Conservation (phyloP, 2,797 vertebrate species). For the Tinamus major region DNA sequence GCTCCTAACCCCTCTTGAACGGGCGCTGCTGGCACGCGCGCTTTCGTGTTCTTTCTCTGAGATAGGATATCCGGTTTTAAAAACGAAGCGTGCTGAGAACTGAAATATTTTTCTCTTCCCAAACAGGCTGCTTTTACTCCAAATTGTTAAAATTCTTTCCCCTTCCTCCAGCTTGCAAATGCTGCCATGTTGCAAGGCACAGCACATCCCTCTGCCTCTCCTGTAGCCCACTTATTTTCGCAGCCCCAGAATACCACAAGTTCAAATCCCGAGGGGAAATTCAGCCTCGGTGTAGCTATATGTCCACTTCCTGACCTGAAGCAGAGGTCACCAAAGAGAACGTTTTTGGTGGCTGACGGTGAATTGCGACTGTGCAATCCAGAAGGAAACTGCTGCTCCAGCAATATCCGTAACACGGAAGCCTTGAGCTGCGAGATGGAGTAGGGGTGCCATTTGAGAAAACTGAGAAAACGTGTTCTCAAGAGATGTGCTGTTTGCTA, state of each 20-base stretch:
- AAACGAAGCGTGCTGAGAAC: background rate
- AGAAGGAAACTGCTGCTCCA: conserved; percentile 21
- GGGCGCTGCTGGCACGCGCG: background rate
- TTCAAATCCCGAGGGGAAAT: background rate
- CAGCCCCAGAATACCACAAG: background rate
- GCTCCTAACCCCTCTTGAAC: background rate
- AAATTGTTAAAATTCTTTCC: background rate
- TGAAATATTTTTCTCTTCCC: background rate
- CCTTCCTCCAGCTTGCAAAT: background rate
- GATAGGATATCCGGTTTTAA: background rate
- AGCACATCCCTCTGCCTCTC: background rate
- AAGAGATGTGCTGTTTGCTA: background rate
- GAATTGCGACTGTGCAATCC: conserved; percentile 20
- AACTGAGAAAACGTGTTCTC: background rate
- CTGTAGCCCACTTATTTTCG: background rate
- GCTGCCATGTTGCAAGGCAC: background rate
- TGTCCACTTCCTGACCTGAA: conserved; percentile 32
- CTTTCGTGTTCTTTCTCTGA: background rate
- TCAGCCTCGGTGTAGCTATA: background rate
- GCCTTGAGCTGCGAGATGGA: conserved; percentile 31
- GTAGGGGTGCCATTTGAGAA: conserved; percentile 22
- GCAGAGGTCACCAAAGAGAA: background rate
- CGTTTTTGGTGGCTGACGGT: conserved; percentile 5
- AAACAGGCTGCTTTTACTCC: background rate
- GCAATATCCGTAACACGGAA: background rate